Base-by-base conservation (phyloP, 2,888 invertebrate genomes). In the Ochlodes sylvanus region DNA sequence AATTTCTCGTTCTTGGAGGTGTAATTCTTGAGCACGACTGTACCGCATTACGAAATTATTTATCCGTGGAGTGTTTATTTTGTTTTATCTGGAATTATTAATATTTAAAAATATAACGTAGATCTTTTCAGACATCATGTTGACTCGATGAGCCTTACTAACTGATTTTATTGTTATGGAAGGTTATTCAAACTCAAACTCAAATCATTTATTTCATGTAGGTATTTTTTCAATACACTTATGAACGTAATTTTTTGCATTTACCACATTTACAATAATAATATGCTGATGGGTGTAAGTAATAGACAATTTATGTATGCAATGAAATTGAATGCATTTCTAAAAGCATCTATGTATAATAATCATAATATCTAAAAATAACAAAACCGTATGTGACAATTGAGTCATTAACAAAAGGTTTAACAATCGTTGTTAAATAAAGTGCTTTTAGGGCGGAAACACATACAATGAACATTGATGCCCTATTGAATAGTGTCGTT, bases 1-100 rank as follows among this genome's bases (percentile, higher is more conserved):
- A 81, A 79, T 80, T 81, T 80, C 80, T 78, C 73, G 73, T 77
- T 73, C 74, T 71, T 66, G 63, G 71, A 78, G 73, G 78, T 78
- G 76, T 82, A 80, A 78, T 78, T 80, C 78, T 77, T 73, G 63
- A 50, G 74, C 76, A 72, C 71, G 73, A 63, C 66, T 70, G 70
- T 76, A 10, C 54, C 17, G 54, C 74, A 73, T 73, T 75, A 73
- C 69, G 72, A 74, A 75, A 78, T 77, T 76, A 77, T 80, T 75
- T 81, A 78, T 62, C 42, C 42, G 42, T 52, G 50, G 15, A 6
- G n/a, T 61, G n/a, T 61, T 69, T 65, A 55, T 17, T 70, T 57
- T 69, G n/a, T 61, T 56, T 57, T 42, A 3, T 61, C 41, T 47
- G 17, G 41, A 55, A 14, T 14, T 65, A 15, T 65, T 56, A 7